Conservation (phyloP, 2,888 invertebrate genomes). For the Nomada flava region DNA sequence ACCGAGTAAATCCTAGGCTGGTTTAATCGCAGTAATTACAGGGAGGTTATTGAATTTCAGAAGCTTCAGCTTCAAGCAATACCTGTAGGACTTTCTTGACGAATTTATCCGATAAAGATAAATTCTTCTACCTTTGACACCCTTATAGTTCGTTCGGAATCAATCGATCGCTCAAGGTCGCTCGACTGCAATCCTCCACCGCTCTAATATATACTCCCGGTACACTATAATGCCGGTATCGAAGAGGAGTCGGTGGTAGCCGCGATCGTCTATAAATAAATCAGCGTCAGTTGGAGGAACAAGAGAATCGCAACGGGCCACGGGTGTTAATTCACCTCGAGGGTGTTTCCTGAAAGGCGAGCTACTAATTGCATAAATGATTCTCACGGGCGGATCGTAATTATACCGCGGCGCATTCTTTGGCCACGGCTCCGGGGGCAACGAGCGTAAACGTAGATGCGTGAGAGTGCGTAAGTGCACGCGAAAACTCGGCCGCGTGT, state of each 20-base stretch:
- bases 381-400: conserved; percentile 57
- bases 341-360: conserved; percentile 48
- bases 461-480: conserved; percentile 53
- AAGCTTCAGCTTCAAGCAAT: too few species aligned
- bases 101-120: too few species aligned
- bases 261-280: conserved; percentile 10
- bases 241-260: background rate
- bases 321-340: conserved; percentile 17
- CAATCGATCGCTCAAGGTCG: too few species aligned
- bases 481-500: conserved; percentile 47
- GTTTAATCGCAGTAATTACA: too few species aligned
- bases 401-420: conserved; percentile 51
- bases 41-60: too few species aligned
- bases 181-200: too few species aligned
- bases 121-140: too few species aligned
- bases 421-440: conserved; percentile 25
- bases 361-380: conserved; percentile 57
- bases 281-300: conserved; percentile 3
- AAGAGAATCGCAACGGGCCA: conserved; percentile 9
- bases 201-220: too few species aligned
- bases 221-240: background rate
- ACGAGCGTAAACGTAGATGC: conserved; percentile 57
- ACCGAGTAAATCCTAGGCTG: too few species aligned
- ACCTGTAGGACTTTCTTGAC: too few species aligned
- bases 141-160: too few species aligned